Conservation (phyloP, 2,113 vertebrate species). For the Lanius ludovicianus region DNA sequence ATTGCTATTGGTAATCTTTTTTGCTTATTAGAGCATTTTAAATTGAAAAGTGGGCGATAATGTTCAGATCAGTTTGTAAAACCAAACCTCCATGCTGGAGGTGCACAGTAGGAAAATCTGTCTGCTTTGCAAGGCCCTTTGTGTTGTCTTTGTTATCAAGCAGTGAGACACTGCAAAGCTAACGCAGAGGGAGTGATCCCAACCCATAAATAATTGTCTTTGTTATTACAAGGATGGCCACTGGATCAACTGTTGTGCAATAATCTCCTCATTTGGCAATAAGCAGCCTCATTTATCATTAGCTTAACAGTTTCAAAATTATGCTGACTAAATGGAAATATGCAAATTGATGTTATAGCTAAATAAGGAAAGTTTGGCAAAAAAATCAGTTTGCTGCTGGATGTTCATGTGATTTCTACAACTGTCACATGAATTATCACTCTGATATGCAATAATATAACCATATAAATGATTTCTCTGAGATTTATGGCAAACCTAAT, state of each 20-base stretch:
- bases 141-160: not conserved
- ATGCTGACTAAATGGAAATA: not conserved
- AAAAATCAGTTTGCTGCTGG: not conserved
- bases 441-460: not conserved
- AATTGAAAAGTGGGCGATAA: not conserved
- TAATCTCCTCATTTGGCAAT: not conserved
- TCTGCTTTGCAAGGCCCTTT: not conserved
- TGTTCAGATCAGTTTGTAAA: not conserved
- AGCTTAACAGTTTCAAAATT: not conserved
- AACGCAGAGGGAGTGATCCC: not conserved
- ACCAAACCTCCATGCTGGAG: not conserved
- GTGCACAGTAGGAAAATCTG: not conserved
- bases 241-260: not conserved
- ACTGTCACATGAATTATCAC: slow-evolving; percentile 22
- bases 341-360: not conserved
- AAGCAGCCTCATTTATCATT: slow-evolving; percentile 38
- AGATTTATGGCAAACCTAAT: slow-evolving; percentile 51
- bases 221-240: not conserved
- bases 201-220: not conserved
- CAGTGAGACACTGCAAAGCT: not conserved
- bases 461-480: slow-evolving; percentile 23
- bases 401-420: not conserved
- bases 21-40: not conserved
- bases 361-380: slow-evolving; percentile 17
- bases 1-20: not conserved